These are phyloP conservation scores for Apotomis turbidana DNA, from an alignment of 2,888 invertebrate genomes.

Conservation along the genomic window DNA sequence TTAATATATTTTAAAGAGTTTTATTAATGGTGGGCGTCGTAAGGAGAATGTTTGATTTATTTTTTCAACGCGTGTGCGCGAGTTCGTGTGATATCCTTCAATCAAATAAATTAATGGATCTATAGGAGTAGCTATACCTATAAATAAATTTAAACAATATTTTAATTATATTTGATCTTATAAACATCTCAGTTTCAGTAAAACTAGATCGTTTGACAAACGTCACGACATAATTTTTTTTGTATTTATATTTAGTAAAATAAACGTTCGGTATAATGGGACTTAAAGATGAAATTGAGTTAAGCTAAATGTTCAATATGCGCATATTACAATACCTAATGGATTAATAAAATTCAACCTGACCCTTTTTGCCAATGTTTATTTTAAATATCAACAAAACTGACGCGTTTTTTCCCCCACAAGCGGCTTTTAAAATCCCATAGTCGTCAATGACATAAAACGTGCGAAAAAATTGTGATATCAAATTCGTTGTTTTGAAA, in stretches of 20 bases:
- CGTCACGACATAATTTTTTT: neutral
- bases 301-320: no score
- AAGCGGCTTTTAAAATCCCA: conserved; percentile 36
- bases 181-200: neutral
- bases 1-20: conserved; percentile 84
- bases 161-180: neutral
- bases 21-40: conserved; percentile 83
- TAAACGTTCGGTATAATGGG: no score
- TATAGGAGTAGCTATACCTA: conserved; percentile 5
- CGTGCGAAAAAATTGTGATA: conserved; percentile 68
- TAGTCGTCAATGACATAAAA: conserved; percentile 55
- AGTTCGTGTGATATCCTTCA: conserved; percentile 71
- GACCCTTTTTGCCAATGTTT: neutral
- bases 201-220: neutral
- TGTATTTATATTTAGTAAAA: no score
- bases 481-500: conserved; percentile 78
- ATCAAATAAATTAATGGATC: conserved; percentile 60
- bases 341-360: neutral
- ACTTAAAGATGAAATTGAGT: no score
- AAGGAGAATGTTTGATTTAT: conserved; percentile 80
- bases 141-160: neutral
- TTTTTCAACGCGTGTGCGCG: conserved; percentile 82
- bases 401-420: conserved; percentile 9
- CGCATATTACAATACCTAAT: neutral
- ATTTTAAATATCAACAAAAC: neutral